Evolutionary conservation across 2,888 invertebrate genomes (phyloP).

Genomic region (Lymantria monacha): DNA sequence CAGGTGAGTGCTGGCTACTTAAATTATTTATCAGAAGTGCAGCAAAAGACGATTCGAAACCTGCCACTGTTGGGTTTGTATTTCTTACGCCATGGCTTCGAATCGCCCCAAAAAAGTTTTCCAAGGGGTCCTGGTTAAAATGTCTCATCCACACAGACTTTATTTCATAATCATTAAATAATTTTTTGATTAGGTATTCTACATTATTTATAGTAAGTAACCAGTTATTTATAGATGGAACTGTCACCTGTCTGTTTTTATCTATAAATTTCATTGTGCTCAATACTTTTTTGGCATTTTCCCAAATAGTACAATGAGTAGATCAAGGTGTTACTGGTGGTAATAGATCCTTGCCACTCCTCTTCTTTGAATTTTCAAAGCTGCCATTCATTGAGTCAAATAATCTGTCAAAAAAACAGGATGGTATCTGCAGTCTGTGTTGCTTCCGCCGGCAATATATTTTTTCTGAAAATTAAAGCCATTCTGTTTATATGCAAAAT

Average conservation of each 20-base stretch:
- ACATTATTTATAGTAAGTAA: conserved; percentile 2
- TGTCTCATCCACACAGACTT: conserved; percentile 1
- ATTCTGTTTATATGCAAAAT: neutral
- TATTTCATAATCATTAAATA: neutral
- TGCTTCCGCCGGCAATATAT: neutral
- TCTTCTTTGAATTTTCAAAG: neutral
- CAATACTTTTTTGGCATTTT: neutral
- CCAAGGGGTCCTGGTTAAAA: conserved; percentile 1
- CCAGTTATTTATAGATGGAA: conserved; percentile 1
- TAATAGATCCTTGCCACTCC: neutral
- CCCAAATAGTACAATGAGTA: neutral
- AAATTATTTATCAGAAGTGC: conserved; percentile 1
- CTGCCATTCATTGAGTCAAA: neutral
- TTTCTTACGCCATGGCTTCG: neutral
- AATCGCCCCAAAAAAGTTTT: conserved; percentile 1
- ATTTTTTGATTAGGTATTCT: neutral
- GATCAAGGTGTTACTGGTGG: neutral
- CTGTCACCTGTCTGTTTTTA: neutral
- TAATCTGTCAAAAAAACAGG: neutral
- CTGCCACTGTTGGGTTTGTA: neutral
- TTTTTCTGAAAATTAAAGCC: neutral
- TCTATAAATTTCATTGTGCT: neutral
- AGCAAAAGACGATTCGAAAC: neutral
- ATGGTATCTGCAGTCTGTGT: neutral
- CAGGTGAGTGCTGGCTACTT: neutral